Evolutionary conservation across 2,888 invertebrate species (phyloP).

Genomic region (Taenaris catops): DNA sequence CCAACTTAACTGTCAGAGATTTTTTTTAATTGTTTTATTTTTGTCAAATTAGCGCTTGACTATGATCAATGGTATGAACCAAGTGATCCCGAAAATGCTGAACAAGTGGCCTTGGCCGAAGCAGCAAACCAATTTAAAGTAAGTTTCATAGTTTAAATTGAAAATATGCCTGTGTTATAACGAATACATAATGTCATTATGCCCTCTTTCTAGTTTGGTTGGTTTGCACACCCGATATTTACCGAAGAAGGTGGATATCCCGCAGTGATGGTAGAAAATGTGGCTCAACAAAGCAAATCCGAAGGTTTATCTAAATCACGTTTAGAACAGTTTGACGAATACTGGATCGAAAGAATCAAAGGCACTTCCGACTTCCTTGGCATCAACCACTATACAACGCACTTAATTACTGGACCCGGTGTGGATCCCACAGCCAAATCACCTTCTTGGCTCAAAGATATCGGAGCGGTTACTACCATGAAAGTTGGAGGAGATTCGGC

Average conservation of each 20-base stretch:
- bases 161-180: too few species aligned
- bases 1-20: too few species aligned
- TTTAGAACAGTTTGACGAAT: conserved; percentile 62
- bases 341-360: conserved; percentile 65
- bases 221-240: conserved; percentile 77
- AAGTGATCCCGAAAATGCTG: conserved; percentile 53
- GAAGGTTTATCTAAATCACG: conserved; percentile 63
- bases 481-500: conserved; percentile 69
- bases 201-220: conserved; percentile 63
- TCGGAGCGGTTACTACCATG: conserved; percentile 62
- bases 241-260: conserved; percentile 72
- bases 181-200: too few species aligned
- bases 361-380: conserved; percentile 73
- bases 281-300: conserved; percentile 54
- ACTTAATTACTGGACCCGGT: conserved; percentile 59
- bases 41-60: too few species aligned
- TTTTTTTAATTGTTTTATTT: too few species aligned
- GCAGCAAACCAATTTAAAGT: conserved; percentile 75
- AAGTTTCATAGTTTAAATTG: too few species aligned
- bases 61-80: conserved; percentile 76
- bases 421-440: conserved; percentile 61
- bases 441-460: conserved; percentile 72
- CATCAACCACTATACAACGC: conserved; percentile 74
- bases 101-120: conserved; percentile 66
- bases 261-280: conserved; percentile 61